These are phyloP conservation scores for Urechis unicinctus DNA, from an alignment of 2,888 invertebrate genomes.

Conservation along the genomic window DNA sequence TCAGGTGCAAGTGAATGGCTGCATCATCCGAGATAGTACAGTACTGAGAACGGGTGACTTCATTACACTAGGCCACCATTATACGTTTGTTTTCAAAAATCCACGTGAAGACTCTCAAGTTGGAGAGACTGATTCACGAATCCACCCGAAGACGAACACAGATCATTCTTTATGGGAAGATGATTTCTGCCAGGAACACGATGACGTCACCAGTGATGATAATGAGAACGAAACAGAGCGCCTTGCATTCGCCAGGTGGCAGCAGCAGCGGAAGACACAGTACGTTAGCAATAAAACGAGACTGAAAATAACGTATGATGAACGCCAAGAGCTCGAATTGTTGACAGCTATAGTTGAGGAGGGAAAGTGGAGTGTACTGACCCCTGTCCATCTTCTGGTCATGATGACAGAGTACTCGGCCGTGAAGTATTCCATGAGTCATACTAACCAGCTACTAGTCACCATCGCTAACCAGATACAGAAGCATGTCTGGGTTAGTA, in stretches of 20 bases:
- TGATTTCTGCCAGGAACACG: too few species aligned
- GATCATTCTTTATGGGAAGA: too few species aligned
- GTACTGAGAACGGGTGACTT: constrained; percentile 36
- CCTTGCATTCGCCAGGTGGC: not conserved
- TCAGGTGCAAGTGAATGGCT: constrained; percentile 30
- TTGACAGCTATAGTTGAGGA: constrained; percentile 26
- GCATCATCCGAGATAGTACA: constrained; percentile 20
- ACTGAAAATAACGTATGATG: constrained; percentile 11
- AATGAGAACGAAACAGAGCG: not conserved
- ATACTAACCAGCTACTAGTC: constrained; percentile 26
- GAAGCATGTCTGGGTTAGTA: constrained; percentile 30
- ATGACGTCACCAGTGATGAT: too few species aligned
- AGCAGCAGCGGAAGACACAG: not conserved
- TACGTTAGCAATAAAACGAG: constrained; percentile 15
- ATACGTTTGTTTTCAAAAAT: constrained; percentile 41
- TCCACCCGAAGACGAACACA: too few species aligned
- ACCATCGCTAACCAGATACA: constrained; percentile 26
- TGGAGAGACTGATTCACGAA: too few species aligned
- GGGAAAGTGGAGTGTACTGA: constrained; percentile 24
- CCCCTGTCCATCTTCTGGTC: constrained; percentile 29
- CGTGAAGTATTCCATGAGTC: constrained; percentile 25
- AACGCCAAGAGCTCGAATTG: constrained; percentile 36
- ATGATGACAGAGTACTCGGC: constrained; percentile 33
- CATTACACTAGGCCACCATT: constrained; percentile 34
- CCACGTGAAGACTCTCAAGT: constrained; percentile 16